Conservation (phyloP, 2,888 invertebrate genomes). For the Oscheius sp. region DNA sequence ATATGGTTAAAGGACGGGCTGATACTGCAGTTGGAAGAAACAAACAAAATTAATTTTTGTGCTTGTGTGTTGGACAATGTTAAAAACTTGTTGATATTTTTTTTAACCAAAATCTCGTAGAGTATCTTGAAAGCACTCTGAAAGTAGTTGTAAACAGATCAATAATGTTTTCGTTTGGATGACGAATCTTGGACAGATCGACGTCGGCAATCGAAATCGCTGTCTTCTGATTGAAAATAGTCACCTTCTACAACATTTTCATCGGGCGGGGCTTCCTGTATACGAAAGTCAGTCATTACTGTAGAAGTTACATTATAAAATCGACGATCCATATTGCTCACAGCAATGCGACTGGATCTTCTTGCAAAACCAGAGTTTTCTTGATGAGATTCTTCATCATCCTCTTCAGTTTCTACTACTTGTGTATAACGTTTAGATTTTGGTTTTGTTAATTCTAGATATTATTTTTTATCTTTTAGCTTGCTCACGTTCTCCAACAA, state of each 20-base stretch:
- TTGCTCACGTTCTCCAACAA: slow-evolving; percentile 15
- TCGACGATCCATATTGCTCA: not conserved
- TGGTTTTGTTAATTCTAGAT: not conserved
- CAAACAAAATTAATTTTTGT: slow-evolving; percentile 29
- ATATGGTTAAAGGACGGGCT: slow-evolving; percentile 60
- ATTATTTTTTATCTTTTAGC: not conserved
- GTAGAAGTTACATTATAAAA: slow-evolving; percentile 1
- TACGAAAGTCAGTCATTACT: not conserved
- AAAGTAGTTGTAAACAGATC: no score
- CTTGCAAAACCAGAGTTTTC: not conserved
- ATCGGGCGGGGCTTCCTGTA: not conserved
- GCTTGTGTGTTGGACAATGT: not conserved
- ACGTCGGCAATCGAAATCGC: no score
- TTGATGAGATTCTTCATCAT: not conserved
- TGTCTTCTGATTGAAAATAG: not conserved
- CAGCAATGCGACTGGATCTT: not conserved
- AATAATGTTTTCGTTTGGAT: no score
- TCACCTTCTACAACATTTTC: not conserved
- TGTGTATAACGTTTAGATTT: not conserved
- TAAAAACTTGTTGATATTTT: not conserved
- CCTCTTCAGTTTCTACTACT: not conserved
- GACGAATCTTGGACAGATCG: no score
- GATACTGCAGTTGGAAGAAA: slow-evolving; percentile 58
- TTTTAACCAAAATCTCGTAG: no score
- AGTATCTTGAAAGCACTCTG: no score